phyloP scores from a whole-genome alignment of 2,888 invertebrate genomes.

The Hanleya hanleyi region DNA sequence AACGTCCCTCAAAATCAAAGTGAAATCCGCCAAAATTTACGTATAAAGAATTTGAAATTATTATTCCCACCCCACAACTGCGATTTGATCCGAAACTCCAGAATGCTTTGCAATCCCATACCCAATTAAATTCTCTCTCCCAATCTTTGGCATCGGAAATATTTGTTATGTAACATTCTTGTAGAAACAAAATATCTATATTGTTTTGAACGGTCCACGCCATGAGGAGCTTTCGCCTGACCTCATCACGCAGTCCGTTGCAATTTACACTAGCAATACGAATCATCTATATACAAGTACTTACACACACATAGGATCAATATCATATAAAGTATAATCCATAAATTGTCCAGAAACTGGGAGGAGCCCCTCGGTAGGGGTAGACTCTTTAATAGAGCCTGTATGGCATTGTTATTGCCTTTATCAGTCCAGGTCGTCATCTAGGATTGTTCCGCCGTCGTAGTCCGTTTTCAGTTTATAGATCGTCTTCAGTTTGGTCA shows the following conservation, averaged over 20 bases:
- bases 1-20: slow-evolving; percentile 7
- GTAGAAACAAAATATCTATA: slow-evolving; percentile 1
- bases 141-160: neutral
- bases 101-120: neutral
- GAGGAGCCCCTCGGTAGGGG: too few relatives aligned
- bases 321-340: too few relatives aligned
- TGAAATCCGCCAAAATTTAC: neutral
- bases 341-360: too few relatives aligned
- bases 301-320: neutral
- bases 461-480: too few relatives aligned
- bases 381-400: too few relatives aligned
- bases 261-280: neutral
- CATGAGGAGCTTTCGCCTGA: neutral
- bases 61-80: slow-evolving; percentile 5
- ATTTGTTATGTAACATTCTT: neutral
- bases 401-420: too few relatives aligned
- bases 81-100: slow-evolving; percentile 1
- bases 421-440: too few relatives aligned
- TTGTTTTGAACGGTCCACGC: neutral
- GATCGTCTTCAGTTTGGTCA: too few relatives aligned
- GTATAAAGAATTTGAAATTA: neutral
- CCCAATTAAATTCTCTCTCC: neutral
- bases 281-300: neutral
- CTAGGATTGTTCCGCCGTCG: too few relatives aligned
- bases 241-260: neutral